phyloP scores from a whole-genome alignment of 2,797 vertebrate species.

The Coranthus polyacanthus region DNA sequence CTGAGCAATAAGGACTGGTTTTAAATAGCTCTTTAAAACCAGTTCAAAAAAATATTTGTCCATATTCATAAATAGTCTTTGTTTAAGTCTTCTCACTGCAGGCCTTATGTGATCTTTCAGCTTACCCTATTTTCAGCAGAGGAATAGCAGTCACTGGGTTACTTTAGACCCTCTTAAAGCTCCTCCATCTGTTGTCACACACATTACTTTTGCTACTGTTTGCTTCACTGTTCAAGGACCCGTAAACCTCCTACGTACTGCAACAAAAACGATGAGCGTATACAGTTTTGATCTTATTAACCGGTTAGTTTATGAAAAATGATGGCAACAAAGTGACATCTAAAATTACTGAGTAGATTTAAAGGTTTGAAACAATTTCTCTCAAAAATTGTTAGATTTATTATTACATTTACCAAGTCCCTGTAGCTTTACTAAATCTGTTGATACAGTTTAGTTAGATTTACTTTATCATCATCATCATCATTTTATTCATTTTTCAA shows the following conservation, averaged over 20 bases:
- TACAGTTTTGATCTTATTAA: too few species aligned
- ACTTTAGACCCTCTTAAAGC: slow-evolving; percentile 41
- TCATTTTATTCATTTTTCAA: too few species aligned
- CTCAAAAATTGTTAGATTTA: too few species aligned
- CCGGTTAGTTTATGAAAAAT: too few species aligned
- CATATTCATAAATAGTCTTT: slow-evolving; percentile 53
- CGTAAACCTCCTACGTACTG: too few species aligned
- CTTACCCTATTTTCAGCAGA: slow-evolving; percentile 41
- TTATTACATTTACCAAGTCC: background rate
- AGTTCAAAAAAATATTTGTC: slow-evolving; percentile 1
- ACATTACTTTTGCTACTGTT: background rate
- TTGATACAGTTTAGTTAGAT: too few species aligned
- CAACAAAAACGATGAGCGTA: too few species aligned
- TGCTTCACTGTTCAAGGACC: background rate
- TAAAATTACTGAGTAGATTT: too few species aligned
- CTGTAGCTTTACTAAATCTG: too few species aligned
- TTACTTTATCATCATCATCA: too few species aligned
- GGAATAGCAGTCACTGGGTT: slow-evolving; percentile 6
- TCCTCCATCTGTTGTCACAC: slow-evolving; percentile 43
- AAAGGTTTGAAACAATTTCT: too few species aligned
- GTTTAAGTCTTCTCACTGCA: slow-evolving; percentile 18
- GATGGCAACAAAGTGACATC: background rate
- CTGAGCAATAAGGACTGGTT: background rate
- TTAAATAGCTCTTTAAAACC: background rate
- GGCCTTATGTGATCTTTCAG: slow-evolving; percentile 22